These are phyloP conservation scores for Pseudorasbora parva DNA, from an alignment of 2,113 vertebrate genomes.

Conservation along the genomic window DNA sequence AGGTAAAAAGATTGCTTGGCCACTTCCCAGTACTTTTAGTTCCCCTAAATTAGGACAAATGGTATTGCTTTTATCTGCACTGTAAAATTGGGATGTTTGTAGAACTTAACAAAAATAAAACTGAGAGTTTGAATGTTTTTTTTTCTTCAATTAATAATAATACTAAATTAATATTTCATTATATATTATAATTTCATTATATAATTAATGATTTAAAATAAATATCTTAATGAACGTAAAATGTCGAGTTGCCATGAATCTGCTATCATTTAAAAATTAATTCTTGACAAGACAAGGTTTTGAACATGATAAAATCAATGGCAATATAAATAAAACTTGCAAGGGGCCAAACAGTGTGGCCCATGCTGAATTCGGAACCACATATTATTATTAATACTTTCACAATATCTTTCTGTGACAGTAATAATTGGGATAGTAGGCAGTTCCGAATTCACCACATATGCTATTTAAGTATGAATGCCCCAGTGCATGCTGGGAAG, in stretches of 20 bases:
- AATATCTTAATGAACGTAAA: neutral
- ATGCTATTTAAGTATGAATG: neutral
- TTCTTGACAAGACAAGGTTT: neutral
- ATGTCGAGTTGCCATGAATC: neutral
- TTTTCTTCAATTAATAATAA: too few relatives aligned
- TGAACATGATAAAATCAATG: neutral
- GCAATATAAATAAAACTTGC: neutral
- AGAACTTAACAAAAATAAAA: neutral
- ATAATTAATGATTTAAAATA: neutral
- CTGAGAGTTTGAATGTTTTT: too few relatives aligned
- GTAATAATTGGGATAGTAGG: too few relatives aligned
- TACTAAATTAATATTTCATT: neutral
- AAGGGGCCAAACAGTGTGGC: neutral
- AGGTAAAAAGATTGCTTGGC: slow-evolving; percentile 11
- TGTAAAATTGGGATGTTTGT: neutral
- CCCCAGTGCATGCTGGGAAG: neutral
- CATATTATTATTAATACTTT: too few relatives aligned
- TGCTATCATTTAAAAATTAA: neutral
- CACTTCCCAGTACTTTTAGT: neutral
- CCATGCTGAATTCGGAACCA: too few relatives aligned
- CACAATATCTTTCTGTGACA: too few relatives aligned
- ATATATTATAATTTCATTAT: neutral
- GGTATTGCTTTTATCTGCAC: neutral
- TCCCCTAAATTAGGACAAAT: neutral
- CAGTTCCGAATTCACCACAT: too few relatives aligned